Evolutionary conservation across 2,113 vertebrate genomes (phyloP).

Genomic region (Cairina moschata): DNA sequence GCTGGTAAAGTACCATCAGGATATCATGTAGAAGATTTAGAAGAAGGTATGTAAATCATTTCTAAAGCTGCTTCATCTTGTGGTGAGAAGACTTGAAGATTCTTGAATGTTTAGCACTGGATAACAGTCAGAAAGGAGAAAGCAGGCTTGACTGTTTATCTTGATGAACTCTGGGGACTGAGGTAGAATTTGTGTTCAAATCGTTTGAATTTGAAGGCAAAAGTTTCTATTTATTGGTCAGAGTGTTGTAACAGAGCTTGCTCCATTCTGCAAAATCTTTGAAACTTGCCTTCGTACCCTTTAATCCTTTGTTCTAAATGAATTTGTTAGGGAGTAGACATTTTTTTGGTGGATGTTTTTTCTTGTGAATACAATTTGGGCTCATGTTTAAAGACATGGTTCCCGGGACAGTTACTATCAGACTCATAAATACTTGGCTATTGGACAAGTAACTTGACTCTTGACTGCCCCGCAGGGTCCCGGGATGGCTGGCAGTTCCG

Average conservation of each 20-base stretch:
- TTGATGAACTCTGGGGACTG: not conserved
- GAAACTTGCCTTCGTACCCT: not conserved
- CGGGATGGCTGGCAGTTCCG: constrained; percentile 97
- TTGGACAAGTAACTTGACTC: not conserved
- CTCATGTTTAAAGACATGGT: not conserved
- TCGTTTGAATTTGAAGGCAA: not conserved
- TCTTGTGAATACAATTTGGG: not conserved
- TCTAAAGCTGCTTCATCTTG: not conserved
- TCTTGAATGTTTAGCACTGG: not conserved
- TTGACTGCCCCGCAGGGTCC: constrained; percentile 70
- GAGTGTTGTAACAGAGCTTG: not conserved
- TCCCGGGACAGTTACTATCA: not conserved
- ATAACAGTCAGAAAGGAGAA: not conserved
- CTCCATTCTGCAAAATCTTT: not conserved
- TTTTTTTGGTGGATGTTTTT: not conserved
- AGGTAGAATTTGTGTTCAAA: not conserved
- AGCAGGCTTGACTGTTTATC: not conserved
- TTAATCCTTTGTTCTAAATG: not conserved
- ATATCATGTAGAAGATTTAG: constrained; percentile 79
- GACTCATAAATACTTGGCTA: not conserved
- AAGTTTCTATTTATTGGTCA: not conserved
- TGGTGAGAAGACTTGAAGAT: not conserved
- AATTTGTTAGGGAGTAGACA: not conserved
- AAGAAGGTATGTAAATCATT: constrained; percentile 74
- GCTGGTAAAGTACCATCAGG: constrained; percentile 75